Evolutionary conservation across 1,140 invertebrate genomes (phyloP), one percentile per base, ranked within the genome.

Genomic region (Euwallacea similis): DNA sequence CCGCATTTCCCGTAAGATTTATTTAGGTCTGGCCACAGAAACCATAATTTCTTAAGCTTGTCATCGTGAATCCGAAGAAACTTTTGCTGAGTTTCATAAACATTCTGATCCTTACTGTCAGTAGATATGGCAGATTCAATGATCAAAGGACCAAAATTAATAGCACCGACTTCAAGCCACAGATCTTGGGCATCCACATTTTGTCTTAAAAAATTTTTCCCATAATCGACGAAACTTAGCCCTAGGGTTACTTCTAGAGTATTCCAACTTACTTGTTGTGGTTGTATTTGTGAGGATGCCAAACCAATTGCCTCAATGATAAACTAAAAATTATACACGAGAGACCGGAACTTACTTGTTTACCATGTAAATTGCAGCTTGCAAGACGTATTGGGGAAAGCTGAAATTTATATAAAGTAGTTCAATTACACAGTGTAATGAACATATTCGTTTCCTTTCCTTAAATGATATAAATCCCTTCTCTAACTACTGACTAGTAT

Each of bases 101-200:
- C 78, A 81, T 91, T 89, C 75, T 90, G 88, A 71, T 91, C 90
- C 44, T 89, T 89, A 66, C 87, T 87, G 2, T 91, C 90, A 42
- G 91, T 78, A 0, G 92, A 93, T 56, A 94, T 91, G 0, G 94
- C 95, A n/a, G 93, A 91, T 85, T 98, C 96, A n/a, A 98, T 84
- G 73, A 95, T 87, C 21, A 98, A 85, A 10, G 96, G 95, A 3
- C 96, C 96, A 62, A 98, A 84, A 11, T 91, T 90, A 0, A 97
- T 84, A n/a, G 90, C 92, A 6, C 95, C 96, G 6, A 96, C 93
- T 81, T 98, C 96, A 2, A 98, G 85, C 96, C 96, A 99, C 64
- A 90, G 86, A 73, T 94, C 92, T 53, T 82, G 86, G 60, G 87
- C 82, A 68, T 86, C 83, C 7, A 80, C 79, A 80, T 55, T 69